Conservation (phyloP, 2,113 vertebrate genomes). For the Mugil cephalus region DNA sequence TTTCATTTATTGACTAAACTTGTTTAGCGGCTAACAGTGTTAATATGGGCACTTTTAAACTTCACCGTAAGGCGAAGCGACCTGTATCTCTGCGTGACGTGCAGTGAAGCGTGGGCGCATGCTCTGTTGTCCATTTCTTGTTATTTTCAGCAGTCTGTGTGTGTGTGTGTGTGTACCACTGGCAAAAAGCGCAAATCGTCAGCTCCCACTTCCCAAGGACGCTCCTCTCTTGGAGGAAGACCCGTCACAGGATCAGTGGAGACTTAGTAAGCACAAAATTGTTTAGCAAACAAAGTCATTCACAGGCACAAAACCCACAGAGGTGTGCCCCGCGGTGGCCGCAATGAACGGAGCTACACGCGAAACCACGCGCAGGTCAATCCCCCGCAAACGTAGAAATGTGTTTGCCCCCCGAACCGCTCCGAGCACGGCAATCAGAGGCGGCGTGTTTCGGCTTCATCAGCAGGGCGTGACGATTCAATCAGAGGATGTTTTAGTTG, state of each 20-base stretch:
- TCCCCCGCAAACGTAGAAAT: not conserved
- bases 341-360: not conserved
- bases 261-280: slow-evolving; percentile 36
- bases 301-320: slow-evolving; percentile 4
- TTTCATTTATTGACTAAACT: slow-evolving; percentile 24
- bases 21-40: slow-evolving; percentile 8
- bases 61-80: not conserved
- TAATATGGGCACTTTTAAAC: slow-evolving; percentile 15
- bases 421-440: not conserved
- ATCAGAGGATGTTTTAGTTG: not conserved
- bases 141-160: not conserved
- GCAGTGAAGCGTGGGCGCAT: not conserved
- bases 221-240: slow-evolving; percentile 40
- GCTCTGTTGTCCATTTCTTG: not conserved
- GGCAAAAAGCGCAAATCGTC: not conserved
- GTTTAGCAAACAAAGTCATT: slow-evolving; percentile 32
- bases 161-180: not conserved
- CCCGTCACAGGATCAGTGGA: slow-evolving; percentile 44
- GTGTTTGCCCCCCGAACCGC: not conserved
- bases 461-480: not conserved
- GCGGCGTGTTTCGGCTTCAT: not conserved
- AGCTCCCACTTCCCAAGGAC: slow-evolving; percentile 51
- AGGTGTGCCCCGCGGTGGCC: not conserved
- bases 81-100: not conserved
- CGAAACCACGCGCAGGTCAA: not conserved